phyloP scores from a whole-genome alignment of 2,888 invertebrate species.

The Protodeltote pygarga region DNA sequence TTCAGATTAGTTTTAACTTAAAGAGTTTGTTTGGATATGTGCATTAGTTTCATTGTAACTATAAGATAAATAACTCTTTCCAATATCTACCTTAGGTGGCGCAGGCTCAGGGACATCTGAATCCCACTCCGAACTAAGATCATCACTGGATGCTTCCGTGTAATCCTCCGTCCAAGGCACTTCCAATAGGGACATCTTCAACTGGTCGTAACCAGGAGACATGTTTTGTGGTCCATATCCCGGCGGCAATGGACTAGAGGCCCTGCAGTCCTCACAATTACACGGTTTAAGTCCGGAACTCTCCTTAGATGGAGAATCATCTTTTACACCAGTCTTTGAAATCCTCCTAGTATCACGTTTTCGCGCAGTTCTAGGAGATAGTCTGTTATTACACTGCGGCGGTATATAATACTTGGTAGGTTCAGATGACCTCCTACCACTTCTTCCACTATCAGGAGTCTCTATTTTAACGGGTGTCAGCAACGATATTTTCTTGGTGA shows the following conservation, averaged over 20 bases:
- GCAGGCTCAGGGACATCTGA: constrained; percentile 90
- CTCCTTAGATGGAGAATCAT: constrained; percentile 65
- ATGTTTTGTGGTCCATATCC: constrained; percentile 80
- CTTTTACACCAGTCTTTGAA: constrained; percentile 68
- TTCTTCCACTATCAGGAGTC: constrained; percentile 74
- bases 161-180: constrained; percentile 93
- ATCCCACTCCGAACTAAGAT: constrained; percentile 97
- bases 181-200: constrained; percentile 91
- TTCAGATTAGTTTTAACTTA: too few species aligned
- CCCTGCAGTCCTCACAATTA: constrained; percentile 81
- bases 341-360: constrained; percentile 74
- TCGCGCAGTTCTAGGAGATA: constrained; percentile 79
- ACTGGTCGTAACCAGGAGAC: constrained; percentile 92
- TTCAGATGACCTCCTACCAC: constrained; percentile 76
- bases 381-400: constrained; percentile 80
- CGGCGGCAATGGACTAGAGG: constrained; percentile 84
- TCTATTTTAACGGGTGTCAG: constrained; percentile 81
- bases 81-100: constrained; percentile 77
- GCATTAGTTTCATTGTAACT: too few species aligned
- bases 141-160: constrained; percentile 96
- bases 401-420: constrained; percentile 79
- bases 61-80: too few species aligned
- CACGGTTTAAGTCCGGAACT: constrained; percentile 75
- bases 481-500: constrained; percentile 79
- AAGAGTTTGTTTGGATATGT: too few species aligned